Conservation (phyloP, 2,888 invertebrate species). For the Sphinx pinastri region DNA sequence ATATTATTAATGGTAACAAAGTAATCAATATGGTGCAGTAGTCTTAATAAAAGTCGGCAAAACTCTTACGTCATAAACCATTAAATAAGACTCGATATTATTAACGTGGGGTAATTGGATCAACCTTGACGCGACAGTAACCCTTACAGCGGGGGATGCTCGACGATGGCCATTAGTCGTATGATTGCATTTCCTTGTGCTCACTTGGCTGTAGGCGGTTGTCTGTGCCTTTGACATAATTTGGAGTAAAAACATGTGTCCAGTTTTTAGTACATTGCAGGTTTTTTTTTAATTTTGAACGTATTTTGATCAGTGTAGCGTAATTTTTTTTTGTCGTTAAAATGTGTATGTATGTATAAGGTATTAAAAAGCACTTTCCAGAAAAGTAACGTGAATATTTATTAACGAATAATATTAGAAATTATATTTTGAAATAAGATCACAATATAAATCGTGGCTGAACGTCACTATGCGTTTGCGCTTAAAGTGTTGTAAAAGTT, state of each 20-base stretch:
- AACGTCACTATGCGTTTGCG: neutral
- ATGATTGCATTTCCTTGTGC: constrained; percentile 62
- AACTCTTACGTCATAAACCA: constrained; percentile 43
- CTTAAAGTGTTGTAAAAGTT: neutral
- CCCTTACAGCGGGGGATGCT: constrained; percentile 67
- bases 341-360: neutral
- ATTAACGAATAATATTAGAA: too few species aligned
- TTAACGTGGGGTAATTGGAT: constrained; percentile 75
- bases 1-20: neutral
- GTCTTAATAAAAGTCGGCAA: constrained; percentile 16
- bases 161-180: constrained; percentile 54
- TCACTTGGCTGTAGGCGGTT: constrained; percentile 31
- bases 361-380: too few species aligned
- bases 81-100: constrained; percentile 56
- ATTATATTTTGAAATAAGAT: too few species aligned
- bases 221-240: constrained; percentile 13
- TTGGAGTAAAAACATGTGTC: neutral
- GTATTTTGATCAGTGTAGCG: neutral
- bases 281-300: constrained; percentile 12
- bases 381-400: too few species aligned
- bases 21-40: neutral
- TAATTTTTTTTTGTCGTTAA: neutral
- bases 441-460: too few species aligned
- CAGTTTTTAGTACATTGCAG: neutral
- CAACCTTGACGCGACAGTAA: constrained; percentile 77